Percentiles rank a stretch among this genome's conserved stretches.
Conservation (phyloP, 1,140 invertebrate genomes). For the Pararge aegeria region DNA sequence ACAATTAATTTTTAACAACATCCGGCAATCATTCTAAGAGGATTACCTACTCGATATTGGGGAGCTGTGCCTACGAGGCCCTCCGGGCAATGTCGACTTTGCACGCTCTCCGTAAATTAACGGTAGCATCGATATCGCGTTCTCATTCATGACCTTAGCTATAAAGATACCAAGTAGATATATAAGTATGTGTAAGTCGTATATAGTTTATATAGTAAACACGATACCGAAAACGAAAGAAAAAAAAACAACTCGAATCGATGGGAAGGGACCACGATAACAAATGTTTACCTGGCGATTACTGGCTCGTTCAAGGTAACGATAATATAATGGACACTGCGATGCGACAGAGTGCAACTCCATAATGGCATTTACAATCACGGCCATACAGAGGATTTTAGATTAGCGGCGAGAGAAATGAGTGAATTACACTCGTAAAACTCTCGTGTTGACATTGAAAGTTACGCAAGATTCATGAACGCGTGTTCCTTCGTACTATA, state of each 20-base stretch:
- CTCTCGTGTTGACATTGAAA: slow-evolving; percentile 75
- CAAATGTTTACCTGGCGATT: slow-evolving; percentile 72
- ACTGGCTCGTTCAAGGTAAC: slow-evolving; percentile 62
- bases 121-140: slow-evolving; percentile 17
- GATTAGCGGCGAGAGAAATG: slow-evolving; percentile 23
- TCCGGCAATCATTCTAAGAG: too few relatives aligned
- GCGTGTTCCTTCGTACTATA: slow-evolving; percentile 31
- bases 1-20: too few relatives aligned
- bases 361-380: slow-evolving; percentile 36
- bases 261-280: slow-evolving; percentile 58
- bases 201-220: slow-evolving; percentile 54
- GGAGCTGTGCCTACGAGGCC: too few relatives aligned
- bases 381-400: slow-evolving; percentile 38
- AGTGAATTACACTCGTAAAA: slow-evolving; percentile 29
- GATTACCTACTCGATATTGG: too few relatives aligned
- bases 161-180: background rate
- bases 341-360: slow-evolving; percentile 35
- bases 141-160: slow-evolving; percentile 50
- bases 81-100: background rate
- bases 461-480: slow-evolving; percentile 66
- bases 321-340: slow-evolving; percentile 35
- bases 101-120: background rate
- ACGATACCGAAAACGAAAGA: slow-evolving; percentile 34
- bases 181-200: background rate
- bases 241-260: slow-evolving; percentile 53